Evolutionary conservation across 2,113 vertebrate genomes (phyloP), one percentile per base, ranked within the genome.

Genomic region (Lamprotornis superbus): DNA sequence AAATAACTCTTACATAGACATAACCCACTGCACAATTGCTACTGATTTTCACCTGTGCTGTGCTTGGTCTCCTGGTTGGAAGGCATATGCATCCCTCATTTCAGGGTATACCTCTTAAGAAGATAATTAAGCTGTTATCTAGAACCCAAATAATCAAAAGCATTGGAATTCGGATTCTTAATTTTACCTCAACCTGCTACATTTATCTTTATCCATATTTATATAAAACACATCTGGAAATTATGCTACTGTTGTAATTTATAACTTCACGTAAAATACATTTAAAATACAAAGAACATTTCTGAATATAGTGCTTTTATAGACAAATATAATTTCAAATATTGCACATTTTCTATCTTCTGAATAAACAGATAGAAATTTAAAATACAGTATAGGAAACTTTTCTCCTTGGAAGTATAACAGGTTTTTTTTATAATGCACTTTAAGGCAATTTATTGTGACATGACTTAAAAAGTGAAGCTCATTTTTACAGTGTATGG

Each of bases 401-500:
- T 37, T 87, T 85, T 87, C 70, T 57, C 5, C 0, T 55, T 75
- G 73, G 73, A 96, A 94, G 85, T 31, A 59, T 2, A 6, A 23
- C 50, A 56, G 91, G 6, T 11, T 30, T 76, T 90, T 90, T 96
- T 83, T 88, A 50, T 53, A 83, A 78, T 33, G 52, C 37, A 81
- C 30, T 95, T 76, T 88, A 82, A 95, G 44, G 75, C 53, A 87
- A 57, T 94, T 87, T 79, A 80, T n/a, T 89, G 23, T 52, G 93
- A 92, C 20, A 83, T 33, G 61, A 82, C 69, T 94, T 93, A 50
- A 93, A 96, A 90, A 64, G 44, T 50, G 93, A 95, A 90, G 46
- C 30, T 85, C 55, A 64, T 95, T 97, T 96, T 71, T 83, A 63
- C 27, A 65, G 30, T 8, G 5, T 80, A 21, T 53, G 22, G 23